Percentiles rank a stretch among this genome's conserved stretches.
Evolutionary conservation across 2,797 vertebrate genomes (phyloP).

Genomic region (Clamator glandarius): DNA sequence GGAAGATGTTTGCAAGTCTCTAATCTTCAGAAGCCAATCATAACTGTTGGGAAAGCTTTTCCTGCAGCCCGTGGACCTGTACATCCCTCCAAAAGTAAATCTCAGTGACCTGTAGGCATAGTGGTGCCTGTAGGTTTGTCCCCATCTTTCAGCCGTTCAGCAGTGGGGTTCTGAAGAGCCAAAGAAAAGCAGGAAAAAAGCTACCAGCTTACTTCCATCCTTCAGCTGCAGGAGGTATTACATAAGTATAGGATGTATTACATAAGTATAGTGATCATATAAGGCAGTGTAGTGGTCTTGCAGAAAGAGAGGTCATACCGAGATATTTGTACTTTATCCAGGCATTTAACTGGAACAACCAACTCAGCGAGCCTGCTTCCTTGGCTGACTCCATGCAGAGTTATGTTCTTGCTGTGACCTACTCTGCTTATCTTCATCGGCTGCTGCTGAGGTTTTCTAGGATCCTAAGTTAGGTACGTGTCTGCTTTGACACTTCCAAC

Average conservation of each 20-base stretch:
- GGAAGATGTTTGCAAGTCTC: not conserved
- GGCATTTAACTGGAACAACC: not conserved
- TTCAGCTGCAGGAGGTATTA: not conserved
- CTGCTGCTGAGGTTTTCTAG: not conserved
- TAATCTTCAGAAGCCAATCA: not conserved
- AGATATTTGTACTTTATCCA: not conserved
- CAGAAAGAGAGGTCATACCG: not conserved
- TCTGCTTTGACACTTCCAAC: not conserved
- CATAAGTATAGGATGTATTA: not conserved
- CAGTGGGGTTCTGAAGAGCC: not conserved
- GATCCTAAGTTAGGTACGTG: not conserved
- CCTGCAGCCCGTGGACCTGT: not conserved
- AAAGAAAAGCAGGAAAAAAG: not conserved
- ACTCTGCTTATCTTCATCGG: not conserved
- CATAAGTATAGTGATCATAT: not conserved
- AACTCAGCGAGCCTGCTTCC: not conserved
- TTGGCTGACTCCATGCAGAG: not conserved
- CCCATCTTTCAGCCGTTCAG: not conserved
- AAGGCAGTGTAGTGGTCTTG: not conserved
- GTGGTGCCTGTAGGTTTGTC: accelerated
- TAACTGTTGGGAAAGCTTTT: not conserved
- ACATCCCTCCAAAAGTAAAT: not conserved
- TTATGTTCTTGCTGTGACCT: not conserved
- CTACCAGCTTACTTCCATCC: not conserved
- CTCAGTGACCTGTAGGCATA: not conserved